Evolutionary conservation across 2,113 vertebrate species (phyloP).

Genomic region (Rhipidura dahli): DNA sequence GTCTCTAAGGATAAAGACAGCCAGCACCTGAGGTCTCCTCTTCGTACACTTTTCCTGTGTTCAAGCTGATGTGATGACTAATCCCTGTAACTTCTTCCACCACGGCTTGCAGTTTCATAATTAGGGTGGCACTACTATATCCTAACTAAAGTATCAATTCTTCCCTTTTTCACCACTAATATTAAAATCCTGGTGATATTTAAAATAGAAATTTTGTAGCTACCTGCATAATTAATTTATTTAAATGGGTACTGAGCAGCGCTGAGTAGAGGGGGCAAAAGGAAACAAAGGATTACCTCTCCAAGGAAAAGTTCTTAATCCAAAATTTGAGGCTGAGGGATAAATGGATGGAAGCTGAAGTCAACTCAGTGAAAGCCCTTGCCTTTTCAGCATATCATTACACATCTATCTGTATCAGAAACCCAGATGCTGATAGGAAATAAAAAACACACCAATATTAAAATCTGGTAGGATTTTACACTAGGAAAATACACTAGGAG

Average conservation of each 20-base stretch:
- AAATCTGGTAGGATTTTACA: not conserved
- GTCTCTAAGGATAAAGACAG: not conserved
- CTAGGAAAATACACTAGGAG: not conserved
- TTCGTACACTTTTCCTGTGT: not conserved
- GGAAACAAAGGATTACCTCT: not conserved
- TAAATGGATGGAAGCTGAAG: not conserved
- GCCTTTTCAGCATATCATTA: not conserved
- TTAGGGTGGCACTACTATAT: not conserved
- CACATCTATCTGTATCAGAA: not conserved
- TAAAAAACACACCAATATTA: not conserved
- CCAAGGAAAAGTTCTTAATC: not conserved
- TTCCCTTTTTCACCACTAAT: not conserved
- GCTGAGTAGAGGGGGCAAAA: not conserved
- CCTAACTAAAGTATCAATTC: not conserved
- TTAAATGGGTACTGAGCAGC: not conserved
- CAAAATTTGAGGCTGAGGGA: not conserved
- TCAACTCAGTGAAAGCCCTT: not conserved
- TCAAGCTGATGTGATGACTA: not conserved
- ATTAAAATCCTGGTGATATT: not conserved
- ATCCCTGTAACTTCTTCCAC: not conserved
- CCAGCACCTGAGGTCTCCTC: not conserved
- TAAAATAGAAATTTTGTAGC: not conserved
- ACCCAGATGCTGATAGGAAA: not conserved
- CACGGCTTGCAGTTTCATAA: not conserved
- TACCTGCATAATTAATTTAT: not conserved